Evolutionary conservation across 2,888 invertebrate genomes (phyloP).

Genomic region (Neoaliturus tenellus): DNA sequence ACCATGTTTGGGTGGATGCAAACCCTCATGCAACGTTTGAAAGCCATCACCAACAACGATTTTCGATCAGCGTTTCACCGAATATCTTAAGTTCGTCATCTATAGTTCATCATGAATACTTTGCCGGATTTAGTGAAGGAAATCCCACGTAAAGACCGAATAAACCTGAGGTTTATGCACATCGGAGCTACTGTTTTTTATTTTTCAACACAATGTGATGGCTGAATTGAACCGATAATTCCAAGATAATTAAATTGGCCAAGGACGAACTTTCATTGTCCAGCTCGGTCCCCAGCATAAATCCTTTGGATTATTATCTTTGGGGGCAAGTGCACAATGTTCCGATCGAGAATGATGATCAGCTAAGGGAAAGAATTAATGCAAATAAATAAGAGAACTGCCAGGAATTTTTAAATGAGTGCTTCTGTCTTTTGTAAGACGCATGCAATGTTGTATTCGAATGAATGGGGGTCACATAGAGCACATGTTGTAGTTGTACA

Average conservation of each 20-base stretch:
- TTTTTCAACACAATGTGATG: slow-evolving; percentile 60
- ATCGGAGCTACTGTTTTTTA: slow-evolving; percentile 67
- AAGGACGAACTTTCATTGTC: slow-evolving; percentile 61
- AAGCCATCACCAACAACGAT: not conserved
- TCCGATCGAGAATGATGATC: too few species aligned
- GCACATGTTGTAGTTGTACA: not conserved
- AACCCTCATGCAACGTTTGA: not conserved
- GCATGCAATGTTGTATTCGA: not conserved
- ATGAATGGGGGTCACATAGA: not conserved
- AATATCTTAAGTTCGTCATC: not conserved
- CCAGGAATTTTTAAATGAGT: not conserved
- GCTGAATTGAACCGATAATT: slow-evolving; percentile 63
- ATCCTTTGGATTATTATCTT: slow-evolving; percentile 62
- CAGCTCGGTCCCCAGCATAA: slow-evolving; percentile 64
- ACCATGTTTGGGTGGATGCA: not conserved
- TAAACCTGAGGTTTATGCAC: slow-evolving; percentile 69
- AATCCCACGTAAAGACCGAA: not conserved
- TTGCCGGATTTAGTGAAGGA: not conserved
- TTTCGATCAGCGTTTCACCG: not conserved
- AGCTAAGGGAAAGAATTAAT: not conserved
- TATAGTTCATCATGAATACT: not conserved
- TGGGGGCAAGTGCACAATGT: slow-evolving; percentile 56
- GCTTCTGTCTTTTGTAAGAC: not conserved
- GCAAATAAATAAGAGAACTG: not conserved
- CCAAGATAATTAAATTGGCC: slow-evolving; percentile 65